A percentile compares a stretch with the other conserved stretches of the same genome.
Conservation (phyloP, 2,113 vertebrate genomes). For the Seriola aureovittata region DNA sequence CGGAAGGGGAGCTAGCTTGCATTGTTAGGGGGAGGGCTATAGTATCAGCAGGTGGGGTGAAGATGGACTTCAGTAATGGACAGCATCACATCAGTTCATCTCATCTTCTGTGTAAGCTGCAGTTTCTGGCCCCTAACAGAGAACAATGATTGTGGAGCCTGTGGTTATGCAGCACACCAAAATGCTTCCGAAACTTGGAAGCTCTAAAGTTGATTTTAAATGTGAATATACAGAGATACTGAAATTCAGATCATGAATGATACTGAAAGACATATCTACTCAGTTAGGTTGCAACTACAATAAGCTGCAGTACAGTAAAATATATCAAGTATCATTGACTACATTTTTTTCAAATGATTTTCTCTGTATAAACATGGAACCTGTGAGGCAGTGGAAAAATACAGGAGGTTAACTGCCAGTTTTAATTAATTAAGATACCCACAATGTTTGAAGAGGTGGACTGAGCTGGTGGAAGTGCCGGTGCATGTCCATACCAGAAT, state of each 20-base stretch:
- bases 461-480: constrained; percentile 19
- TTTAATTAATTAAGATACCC: constrained; percentile 16
- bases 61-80: constrained; percentile 3
- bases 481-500: constrained; percentile 7
- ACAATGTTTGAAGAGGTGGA: constrained; percentile 35
- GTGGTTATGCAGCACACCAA: not conserved
- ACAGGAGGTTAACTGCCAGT: constrained; percentile 2
- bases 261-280: not conserved
- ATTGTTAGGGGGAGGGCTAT: not conserved
- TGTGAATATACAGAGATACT: not conserved
- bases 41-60: not conserved
- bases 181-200: not conserved
- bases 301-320: not conserved
- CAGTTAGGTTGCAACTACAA: not conserved
- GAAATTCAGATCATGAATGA: not conserved
- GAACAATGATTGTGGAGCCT: not conserved
- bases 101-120: not conserved
- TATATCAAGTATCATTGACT: no score
- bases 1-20: not conserved
- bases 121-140: not conserved
- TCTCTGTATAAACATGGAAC: not conserved
- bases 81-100: constrained; percentile 12
- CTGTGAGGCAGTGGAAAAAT: constrained; percentile 11
- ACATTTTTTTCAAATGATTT: not conserved
- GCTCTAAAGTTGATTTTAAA: not conserved